Base-by-base conservation (phyloP, 2,888 invertebrate species). In the Mantis religiosa region DNA sequence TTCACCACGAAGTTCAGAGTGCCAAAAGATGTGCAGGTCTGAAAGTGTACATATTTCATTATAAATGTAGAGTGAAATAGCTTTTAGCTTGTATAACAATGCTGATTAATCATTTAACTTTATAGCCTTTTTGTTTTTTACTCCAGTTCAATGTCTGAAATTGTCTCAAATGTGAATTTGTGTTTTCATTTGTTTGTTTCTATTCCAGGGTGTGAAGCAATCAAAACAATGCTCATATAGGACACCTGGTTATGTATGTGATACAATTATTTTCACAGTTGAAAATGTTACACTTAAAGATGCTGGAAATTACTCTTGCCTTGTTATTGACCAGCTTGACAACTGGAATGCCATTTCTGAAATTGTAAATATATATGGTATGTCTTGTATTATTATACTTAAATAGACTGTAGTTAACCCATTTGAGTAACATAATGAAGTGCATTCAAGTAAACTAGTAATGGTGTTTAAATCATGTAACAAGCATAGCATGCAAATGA, bases 221-320 rank as follows among this genome's bases (percentile, higher is more conserved):
- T 6, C 28, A 28, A 12, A 28, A 28, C 25, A 15, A 20, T 25
- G 41, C 28, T 8, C 28, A 20, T 28, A n/a, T 14, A 25, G 14
- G n/a, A 15, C 25, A 71, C 28, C 28, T 28, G 20, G 28, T 3
- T 87, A 87, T 41, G 30, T 25, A 25, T 87, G 87, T 34, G 30
- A 28, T 81, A 34, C 34, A 27, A 28, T 9, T 34, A 28, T 41
- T 27, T 82, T 87, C 14, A 82, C 27, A 34, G 41, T 87, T 34
- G 54, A 91, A 28, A 92, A 92, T 71, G 93, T 94, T 15, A 91
- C 91, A 7, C 92, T 92, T 28, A 89, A 91, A 28, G 92, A 94
- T 91, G 91, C 92, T 4, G 94, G 94, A 27, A 89, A 89, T 12
- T 92, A 94, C 89, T 92, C 92, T 89, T 94, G 94, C 89, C 91